These are phyloP conservation scores for Epinephelus moara DNA, from an alignment of 2,113 vertebrate genomes.

Conservation along the genomic window DNA sequence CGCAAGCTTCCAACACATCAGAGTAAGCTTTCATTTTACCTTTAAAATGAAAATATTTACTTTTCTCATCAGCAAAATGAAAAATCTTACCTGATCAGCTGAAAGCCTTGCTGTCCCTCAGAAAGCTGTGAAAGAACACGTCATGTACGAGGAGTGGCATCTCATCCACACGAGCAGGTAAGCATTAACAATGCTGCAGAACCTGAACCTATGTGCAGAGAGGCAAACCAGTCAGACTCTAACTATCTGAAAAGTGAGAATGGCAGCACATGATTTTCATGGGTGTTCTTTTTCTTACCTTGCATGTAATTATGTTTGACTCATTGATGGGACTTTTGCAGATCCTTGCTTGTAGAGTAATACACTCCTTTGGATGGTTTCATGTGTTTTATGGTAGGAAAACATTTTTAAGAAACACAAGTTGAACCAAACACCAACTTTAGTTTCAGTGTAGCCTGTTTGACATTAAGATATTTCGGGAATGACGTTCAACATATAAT, in stretches of 20 bases:
- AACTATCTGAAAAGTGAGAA: background rate
- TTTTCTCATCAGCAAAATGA: background rate
- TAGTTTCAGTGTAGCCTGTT: background rate
- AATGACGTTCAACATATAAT: background rate
- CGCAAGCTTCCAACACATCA: background rate
- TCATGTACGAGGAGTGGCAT: background rate
- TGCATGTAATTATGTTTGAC: background rate
- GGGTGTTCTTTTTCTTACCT: background rate
- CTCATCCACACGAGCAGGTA: background rate
- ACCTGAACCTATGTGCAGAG: conserved; percentile 1
- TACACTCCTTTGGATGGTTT: background rate
- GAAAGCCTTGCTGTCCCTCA: background rate
- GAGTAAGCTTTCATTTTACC: background rate
- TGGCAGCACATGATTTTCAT: background rate
- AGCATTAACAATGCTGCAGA: conserved; percentile 31
- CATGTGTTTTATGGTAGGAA: background rate
- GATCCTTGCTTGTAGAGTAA: background rate
- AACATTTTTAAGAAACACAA: no score
- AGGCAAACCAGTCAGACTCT: background rate
- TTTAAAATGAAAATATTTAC: background rate
- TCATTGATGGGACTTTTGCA: background rate
- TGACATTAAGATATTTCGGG: background rate
- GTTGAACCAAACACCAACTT: background rate
- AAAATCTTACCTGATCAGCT: conserved; percentile 24
- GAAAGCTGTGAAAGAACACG: background rate